Evolutionary conservation across 2,113 vertebrate genomes (phyloP).

Genomic region (Polypterus senegalus): DNA sequence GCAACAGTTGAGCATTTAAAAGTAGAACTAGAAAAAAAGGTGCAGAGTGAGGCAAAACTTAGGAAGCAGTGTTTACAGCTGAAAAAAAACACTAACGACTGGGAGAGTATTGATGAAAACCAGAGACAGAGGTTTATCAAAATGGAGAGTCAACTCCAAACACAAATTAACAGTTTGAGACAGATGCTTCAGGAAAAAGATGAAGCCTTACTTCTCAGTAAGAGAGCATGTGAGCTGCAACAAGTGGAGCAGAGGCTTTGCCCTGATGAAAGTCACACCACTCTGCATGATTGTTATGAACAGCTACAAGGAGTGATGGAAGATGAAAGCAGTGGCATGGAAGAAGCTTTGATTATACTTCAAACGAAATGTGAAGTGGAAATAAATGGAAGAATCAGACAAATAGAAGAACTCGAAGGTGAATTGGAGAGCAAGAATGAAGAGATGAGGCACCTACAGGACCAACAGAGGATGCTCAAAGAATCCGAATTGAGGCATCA

Average conservation of each 20-base stretch:
- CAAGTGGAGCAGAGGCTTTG: not conserved
- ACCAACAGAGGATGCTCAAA: not conserved
- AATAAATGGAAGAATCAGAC: conserved; percentile 1
- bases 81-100: conserved; percentile 14
- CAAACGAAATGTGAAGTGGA: conserved; percentile 7
- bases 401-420: conserved; percentile 3
- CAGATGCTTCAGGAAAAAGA: conserved; percentile 8
- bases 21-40: conserved; percentile 3
- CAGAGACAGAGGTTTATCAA: conserved; percentile 1
- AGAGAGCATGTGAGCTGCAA: not conserved
- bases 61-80: conserved; percentile 10
- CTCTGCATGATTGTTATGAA: not conserved
- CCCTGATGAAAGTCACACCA: not conserved
- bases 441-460: conserved; percentile 1
- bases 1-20: conserved; percentile 5
- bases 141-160: not conserved
- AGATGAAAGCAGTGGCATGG: conserved; percentile 1
- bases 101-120: conserved; percentile 8
- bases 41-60: not conserved
- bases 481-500: conserved; percentile 5
- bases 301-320: not conserved
- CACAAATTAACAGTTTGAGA: conserved; percentile 4
- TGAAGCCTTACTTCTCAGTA: not conserved
- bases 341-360: conserved; percentile 4
- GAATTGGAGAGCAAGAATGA: not conserved